phyloP scores from a whole-genome alignment of 1,140 invertebrate genomes.

The Heterodera carotae region DNA sequence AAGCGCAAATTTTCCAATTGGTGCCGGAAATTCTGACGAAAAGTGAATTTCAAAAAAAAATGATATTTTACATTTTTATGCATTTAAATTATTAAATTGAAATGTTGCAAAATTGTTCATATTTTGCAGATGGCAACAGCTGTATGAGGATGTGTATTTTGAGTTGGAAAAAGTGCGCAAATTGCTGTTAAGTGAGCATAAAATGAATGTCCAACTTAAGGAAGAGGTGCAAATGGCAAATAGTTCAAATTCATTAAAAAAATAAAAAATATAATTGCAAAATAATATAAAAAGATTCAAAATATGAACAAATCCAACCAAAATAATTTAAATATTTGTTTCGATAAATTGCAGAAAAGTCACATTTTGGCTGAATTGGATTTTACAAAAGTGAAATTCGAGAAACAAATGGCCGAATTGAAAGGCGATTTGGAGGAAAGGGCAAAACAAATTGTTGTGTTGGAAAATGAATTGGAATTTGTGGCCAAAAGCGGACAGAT shows the following conservation, averaged over 20 bases:
- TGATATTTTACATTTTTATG: constrained; percentile 7
- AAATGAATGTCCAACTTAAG: constrained; percentile 54
- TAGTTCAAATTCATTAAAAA: not conserved
- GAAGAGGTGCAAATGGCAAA: constrained; percentile 46
- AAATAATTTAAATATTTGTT: too few species aligned
- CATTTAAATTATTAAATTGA: constrained; percentile 18
- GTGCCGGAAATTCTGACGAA: not conserved
- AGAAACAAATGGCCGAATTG: constrained; percentile 50
- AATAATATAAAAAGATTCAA: too few species aligned
- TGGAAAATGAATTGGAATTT: constrained; percentile 44
- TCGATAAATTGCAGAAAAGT: not conserved
- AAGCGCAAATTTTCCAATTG: not conserved
- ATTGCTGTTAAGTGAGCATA: constrained; percentile 55
- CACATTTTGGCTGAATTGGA: constrained; percentile 24
- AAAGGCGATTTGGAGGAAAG: constrained; percentile 33
- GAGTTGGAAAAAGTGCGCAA: constrained; percentile 60
- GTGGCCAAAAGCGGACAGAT: constrained; percentile 28
- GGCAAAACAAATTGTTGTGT: constrained; percentile 39
- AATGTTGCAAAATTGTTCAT: constrained; percentile 25
- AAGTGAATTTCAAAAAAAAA: constrained; percentile 11
- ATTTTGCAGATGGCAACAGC: constrained; percentile 57
- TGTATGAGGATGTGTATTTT: constrained; percentile 61
- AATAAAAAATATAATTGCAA: not conserved
- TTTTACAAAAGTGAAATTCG: constrained; percentile 32
- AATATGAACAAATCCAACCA: too few species aligned